Base-by-base conservation (phyloP, 2,888 invertebrate species). In the Zonitis immaculata region DNA sequence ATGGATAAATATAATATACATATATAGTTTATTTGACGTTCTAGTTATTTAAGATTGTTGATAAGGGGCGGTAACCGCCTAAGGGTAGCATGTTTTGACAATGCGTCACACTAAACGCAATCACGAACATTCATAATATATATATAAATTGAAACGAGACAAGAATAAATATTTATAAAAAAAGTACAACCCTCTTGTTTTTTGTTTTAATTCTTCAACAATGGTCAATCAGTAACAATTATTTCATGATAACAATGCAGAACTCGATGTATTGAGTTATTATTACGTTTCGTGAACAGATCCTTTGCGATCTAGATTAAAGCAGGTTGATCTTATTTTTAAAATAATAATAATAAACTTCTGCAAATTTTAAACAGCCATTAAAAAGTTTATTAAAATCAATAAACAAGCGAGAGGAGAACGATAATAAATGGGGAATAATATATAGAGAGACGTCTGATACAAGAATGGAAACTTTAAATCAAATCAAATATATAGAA, bases 51-150 rank as follows among this genome's bases (percentile, higher is more conserved):
- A 62, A 69, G 68, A 69, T 69, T 56, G 51, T 32, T 57, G 66
- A 66, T 65, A 66, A 63, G 56, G 54, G 57, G 53, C 42, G 51
- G 39, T 43, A 48, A 54, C 49, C 44, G 54, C 52, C 52, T 47
- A 25, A 51, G 58, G 53, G 54, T 50, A 52, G 56, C 59, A 57
- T 52, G 67, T 68, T 69, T 68, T 69, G 68, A 69, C 69, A 71
- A 67, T 68, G 69, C 70, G 68, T 69, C 70, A 68, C 68, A 58
- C 57, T 55, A 52, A 64, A 63, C 63, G 62, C 62, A 66, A 68
- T 68, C 69, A 69, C 66, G 67, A 67, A 65, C 54, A 47, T 54
- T n/a, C 39, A 39, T 7, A 16, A 14, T n/a, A 16, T 7, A 16
- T 16, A 35, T 3, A 35, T 16, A 7, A 8, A 8, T 14, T 28